Evolutionary conservation across 2,888 invertebrate species (phyloP).

Genomic region (Carpatolechia fugitivella): DNA sequence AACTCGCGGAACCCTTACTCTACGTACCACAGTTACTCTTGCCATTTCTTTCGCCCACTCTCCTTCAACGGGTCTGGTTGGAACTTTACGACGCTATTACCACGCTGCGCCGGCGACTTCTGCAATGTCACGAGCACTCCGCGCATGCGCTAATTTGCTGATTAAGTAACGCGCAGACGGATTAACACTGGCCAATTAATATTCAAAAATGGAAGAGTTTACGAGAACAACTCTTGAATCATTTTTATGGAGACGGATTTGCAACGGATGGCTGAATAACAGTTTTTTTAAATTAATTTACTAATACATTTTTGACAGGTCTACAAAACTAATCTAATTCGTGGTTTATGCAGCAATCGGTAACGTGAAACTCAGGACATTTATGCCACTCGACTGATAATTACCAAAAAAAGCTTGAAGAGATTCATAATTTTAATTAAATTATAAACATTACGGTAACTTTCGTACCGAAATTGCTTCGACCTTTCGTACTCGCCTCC

Average conservation of each 20-base stretch:
- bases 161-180: constrained; percentile 17
- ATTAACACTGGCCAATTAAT: neutral
- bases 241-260: neutral
- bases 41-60: constrained; percentile 37
- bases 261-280: no score
- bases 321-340: neutral
- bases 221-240: neutral
- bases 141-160: constrained; percentile 18
- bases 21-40: neutral
- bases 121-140: constrained; percentile 32
- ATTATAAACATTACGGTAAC: constrained; percentile 32
- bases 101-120: constrained; percentile 49
- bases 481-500: constrained; percentile 43
- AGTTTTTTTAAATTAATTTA: no score
- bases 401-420: constrained; percentile 22
- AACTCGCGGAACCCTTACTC: neutral
- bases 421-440: constrained; percentile 26
- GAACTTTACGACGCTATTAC: constrained; percentile 55
- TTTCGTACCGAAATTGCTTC: constrained; percentile 40
- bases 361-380: neutral
- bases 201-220: neutral
- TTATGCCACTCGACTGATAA: constrained; percentile 23
- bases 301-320: no score
- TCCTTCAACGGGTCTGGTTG: constrained; percentile 43
- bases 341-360: neutral